A percentile compares a stretch with the other conserved stretches of the same genome.
Evolutionary conservation across 2,113 vertebrate genomes (phyloP).

Genomic region (Calyptomena viridis): DNA sequence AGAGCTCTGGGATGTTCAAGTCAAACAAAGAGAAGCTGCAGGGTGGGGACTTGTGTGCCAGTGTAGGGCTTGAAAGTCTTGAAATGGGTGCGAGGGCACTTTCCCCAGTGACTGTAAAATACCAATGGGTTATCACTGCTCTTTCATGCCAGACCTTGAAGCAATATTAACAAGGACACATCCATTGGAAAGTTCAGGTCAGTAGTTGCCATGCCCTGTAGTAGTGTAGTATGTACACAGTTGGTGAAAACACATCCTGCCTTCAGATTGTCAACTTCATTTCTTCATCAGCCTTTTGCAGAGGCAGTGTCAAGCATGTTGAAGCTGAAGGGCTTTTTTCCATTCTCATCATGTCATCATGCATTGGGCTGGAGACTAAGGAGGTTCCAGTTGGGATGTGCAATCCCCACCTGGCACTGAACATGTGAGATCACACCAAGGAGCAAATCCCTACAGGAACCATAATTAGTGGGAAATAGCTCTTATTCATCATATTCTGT

Average conservation of each 20-base stretch:
- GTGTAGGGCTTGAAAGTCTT: not conserved
- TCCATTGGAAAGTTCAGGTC: not conserved
- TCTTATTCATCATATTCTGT: not conserved
- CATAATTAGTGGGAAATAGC: not conserved
- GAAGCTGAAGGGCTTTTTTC: conserved; percentile 26
- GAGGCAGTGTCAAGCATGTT: not conserved
- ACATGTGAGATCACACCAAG: not conserved
- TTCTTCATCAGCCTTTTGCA: not conserved
- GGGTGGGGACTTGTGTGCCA: accelerated
- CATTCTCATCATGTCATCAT: not conserved
- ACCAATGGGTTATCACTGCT: not conserved
- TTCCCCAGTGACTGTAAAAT: not conserved
- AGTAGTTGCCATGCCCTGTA: not conserved
- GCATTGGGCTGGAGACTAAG: not conserved
- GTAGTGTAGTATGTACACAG: not conserved
- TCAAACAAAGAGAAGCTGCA: not conserved
- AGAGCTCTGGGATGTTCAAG: not conserved
- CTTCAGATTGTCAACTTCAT: not conserved
- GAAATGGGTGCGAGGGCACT: not conserved
- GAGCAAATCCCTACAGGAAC: conserved; percentile 17
- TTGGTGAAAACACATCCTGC: not conserved
- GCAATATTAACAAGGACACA: not conserved
- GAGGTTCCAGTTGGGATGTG: not conserved
- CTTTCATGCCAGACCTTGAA: not conserved
- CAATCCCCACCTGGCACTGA: not conserved